Conservation (phyloP, 2,888 invertebrate species). For the Drosophila koepferae region DNA sequence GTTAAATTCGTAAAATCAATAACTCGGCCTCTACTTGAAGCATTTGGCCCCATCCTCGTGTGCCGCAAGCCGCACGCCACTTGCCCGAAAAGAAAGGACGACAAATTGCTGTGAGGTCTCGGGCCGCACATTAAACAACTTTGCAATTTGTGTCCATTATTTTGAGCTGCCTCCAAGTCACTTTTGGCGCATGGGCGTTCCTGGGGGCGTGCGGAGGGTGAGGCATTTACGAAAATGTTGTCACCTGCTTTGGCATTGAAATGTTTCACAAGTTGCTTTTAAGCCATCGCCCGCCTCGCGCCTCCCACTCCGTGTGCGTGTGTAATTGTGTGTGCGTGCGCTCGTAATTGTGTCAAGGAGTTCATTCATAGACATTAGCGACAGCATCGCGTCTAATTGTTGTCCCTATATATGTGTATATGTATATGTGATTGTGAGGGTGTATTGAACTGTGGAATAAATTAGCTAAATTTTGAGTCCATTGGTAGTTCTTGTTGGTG, state of each 20-base stretch:
- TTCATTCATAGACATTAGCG: conserved; percentile 80
- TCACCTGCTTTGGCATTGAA: conserved; percentile 62
- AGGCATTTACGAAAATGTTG: conserved; percentile 41
- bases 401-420: conserved; percentile 6
- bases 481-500: neutral
- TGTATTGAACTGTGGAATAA: conserved; percentile 20
- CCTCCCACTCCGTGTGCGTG: conserved; percentile 4
- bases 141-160: conserved; percentile 79
- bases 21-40: conserved; percentile 40
- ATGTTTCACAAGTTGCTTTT: conserved; percentile 48
- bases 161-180: conserved; percentile 67
- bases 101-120: conserved; percentile 72
- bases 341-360: conserved; percentile 81
- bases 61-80: conserved; percentile 1
- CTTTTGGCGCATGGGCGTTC: neutral
- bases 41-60: conserved; percentile 9
- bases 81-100: conserved; percentile 62
- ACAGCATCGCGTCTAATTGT: conserved; percentile 52
- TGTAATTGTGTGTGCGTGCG: conserved; percentile 19
- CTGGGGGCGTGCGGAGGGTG: too few species aligned
- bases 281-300: neutral
- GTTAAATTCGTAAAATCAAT: conserved; percentile 79
- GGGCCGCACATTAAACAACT: conserved; percentile 76
- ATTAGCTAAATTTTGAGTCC: neutral
- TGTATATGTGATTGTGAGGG: neutral